Percentiles rank a stretch among this genome's conserved stretches.
phyloP scores from a whole-genome alignment of 37 sponge, comb jelly and placozoan species.

The Amphimedon queenslandica region DNA sequence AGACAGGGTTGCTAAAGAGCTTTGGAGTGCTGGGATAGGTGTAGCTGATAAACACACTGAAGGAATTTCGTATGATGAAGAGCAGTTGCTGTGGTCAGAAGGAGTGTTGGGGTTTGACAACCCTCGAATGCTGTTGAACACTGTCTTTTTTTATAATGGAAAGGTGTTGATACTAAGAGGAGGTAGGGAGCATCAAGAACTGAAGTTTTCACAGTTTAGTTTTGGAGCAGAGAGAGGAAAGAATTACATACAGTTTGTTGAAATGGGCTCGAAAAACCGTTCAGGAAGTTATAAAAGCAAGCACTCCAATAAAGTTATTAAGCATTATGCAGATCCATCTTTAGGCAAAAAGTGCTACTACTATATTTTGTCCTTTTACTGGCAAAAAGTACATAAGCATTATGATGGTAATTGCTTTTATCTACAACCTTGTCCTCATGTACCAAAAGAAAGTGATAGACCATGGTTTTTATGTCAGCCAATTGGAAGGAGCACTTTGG shows the following conservation, averaged over 20 bases:
- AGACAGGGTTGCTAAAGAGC: slow-evolving; percentile 6
- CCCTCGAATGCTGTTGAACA: no score
- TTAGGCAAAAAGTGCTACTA: not conserved
- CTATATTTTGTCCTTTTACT: not conserved
- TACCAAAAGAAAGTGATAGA: not conserved
- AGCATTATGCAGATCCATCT: not conserved
- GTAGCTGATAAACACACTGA: no score
- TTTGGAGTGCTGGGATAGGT: no score
- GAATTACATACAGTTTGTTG: no score
- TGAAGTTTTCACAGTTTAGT: slow-evolving; percentile 22
- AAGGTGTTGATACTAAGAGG: no score
- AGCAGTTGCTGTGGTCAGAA: no score
- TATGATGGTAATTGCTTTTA: not conserved
- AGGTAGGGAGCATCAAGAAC: slow-evolving; percentile 6
- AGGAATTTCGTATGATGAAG: no score
- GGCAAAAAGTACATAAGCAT: not conserved
- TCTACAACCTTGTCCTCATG: not conserved
- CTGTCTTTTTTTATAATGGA: no score
- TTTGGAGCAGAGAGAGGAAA: not conserved
- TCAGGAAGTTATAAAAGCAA: not conserved
- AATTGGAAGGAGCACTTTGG: not conserved
- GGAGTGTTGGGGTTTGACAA: no score
- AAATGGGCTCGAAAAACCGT: not conserved
- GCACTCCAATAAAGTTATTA: not conserved
- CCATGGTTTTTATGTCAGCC: not conserved